These are phyloP conservation scores for Montipora efflorescens DNA, from an alignment of 64 coral and sea anemone genomes.

Conservation along the genomic window DNA sequence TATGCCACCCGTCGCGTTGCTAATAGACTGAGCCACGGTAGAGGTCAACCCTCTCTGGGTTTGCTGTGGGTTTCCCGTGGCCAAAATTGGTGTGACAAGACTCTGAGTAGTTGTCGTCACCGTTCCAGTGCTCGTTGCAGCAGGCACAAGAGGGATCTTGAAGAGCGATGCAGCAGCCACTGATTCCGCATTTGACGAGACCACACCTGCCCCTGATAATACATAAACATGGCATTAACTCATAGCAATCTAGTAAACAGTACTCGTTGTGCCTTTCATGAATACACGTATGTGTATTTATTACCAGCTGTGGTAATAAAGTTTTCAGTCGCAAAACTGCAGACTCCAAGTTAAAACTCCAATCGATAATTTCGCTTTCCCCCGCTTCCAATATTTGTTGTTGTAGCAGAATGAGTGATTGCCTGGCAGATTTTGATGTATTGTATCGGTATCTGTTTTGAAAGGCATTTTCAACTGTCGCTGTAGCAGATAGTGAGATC, in stretches of 20 bases:
- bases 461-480: too few species aligned
- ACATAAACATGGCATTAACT: not conserved
- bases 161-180: not conserved
- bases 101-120: conserved; percentile 27
- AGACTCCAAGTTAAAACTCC: too few species aligned
- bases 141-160: not conserved
- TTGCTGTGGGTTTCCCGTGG: not conserved
- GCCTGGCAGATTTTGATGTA: too few species aligned
- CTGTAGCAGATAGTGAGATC: too few species aligned
- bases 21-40: not conserved
- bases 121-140: not conserved
- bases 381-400: too few species aligned
- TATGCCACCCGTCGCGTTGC: not conserved
- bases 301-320: too few species aligned
- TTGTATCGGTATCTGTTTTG: too few species aligned
- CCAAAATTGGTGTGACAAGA: not conserved
- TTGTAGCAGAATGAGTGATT: too few species aligned
- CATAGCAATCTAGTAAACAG: not conserved
- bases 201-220: not conserved
- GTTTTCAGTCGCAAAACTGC: too few species aligned
- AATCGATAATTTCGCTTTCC: too few species aligned
- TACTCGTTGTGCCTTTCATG: not conserved
- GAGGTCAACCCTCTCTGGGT: not conserved
- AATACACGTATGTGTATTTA: too few species aligned
- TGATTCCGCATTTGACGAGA: not conserved